Percentiles rank a stretch among this genome's conserved stretches.
These are phyloP conservation scores for Cremastinae sp. DNA, from an alignment of 2,888 invertebrate genomes.

Conservation along the genomic window DNA sequence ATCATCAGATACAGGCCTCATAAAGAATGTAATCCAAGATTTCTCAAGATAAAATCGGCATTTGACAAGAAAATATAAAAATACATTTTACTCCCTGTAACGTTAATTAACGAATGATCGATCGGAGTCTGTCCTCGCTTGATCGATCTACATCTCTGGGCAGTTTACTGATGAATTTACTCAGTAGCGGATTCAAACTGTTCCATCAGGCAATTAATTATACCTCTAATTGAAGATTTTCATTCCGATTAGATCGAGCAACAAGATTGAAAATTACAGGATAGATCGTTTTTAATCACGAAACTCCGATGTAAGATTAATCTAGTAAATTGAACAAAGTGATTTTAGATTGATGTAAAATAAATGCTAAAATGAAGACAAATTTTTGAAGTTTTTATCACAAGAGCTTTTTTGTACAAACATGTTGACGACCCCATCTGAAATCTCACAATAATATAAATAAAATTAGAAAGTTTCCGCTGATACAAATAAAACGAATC, in stretches of 20 bases:
- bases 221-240: constrained; percentile 11
- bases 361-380: neutral
- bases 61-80: no score
- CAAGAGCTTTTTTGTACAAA: no score
- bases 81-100: no score
- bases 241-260: constrained; percentile 24
- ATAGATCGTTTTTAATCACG: neutral
- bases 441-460: no score
- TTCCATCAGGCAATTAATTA: constrained; percentile 7
- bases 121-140: neutral
- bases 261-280: constrained; percentile 17
- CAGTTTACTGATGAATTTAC: neutral
- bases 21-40: no score
- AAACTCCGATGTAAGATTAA: constrained; percentile 12
- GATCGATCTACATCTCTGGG: neutral
- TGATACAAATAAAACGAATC: no score
- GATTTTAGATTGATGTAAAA: neutral
- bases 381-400: neutral
- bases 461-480: no score
- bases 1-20: neutral
- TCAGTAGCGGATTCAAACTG: constrained; percentile 1
- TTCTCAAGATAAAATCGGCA: no score
- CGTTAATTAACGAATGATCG: neutral
- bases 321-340: constrained; percentile 19
- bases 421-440: no score